These are phyloP conservation scores for Strix uralensis DNA, from an alignment of 2,113 vertebrate species.

Conservation along the genomic window DNA sequence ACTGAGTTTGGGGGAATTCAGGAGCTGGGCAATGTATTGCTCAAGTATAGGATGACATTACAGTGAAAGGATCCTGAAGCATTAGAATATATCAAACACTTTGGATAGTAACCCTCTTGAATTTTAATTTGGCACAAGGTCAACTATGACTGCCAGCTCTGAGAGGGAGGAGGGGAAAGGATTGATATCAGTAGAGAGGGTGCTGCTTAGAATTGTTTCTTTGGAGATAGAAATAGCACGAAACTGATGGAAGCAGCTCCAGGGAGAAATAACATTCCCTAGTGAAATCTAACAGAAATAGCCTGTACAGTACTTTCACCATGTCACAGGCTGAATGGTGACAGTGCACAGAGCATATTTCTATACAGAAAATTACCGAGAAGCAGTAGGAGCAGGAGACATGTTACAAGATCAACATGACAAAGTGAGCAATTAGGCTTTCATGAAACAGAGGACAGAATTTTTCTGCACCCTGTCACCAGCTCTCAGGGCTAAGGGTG, in stretches of 20 bases:
- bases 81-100: neutral
- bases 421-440: slow-evolving; percentile 38
- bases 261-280: neutral
- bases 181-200: neutral
- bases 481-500: neutral
- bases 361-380: neutral
- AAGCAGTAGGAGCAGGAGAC: neutral
- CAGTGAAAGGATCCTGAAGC: slow-evolving; percentile 9
- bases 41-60: neutral
- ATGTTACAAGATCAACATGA: slow-evolving; percentile 15
- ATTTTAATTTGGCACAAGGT: neutral
- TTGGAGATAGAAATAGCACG: neutral
- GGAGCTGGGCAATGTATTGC: neutral
- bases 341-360: neutral
- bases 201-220: neutral
- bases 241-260: neutral
- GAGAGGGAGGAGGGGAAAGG: neutral
- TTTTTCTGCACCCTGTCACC: neutral
- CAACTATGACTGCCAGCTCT: neutral
- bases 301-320: neutral
- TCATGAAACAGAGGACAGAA: neutral
- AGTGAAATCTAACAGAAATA: slow-evolving; percentile 1
- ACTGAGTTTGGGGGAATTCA: neutral
- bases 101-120: neutral
- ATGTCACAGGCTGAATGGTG: neutral